phyloP scores from a whole-genome alignment of 1,140 invertebrate species.

The Plectrocnemia conspersa region DNA sequence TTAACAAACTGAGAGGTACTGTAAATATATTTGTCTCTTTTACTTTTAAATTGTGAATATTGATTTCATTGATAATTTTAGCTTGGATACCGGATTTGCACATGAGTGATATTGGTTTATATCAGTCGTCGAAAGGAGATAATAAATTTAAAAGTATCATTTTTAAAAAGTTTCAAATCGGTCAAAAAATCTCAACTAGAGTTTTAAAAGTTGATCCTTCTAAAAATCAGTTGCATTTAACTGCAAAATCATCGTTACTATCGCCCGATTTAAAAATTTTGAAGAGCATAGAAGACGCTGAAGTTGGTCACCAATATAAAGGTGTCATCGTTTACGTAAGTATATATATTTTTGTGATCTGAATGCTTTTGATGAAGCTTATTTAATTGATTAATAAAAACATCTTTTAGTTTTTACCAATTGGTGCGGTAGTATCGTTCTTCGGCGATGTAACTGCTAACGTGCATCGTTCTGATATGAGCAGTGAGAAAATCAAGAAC shows the following conservation, averaged over 20 bases:
- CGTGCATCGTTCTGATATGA: constrained; percentile 52
- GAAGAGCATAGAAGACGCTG: constrained; percentile 44
- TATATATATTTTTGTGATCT: neutral
- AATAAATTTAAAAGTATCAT: constrained; percentile 36
- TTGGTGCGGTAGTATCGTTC: constrained; percentile 56
- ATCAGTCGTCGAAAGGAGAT: constrained; percentile 34
- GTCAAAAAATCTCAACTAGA: constrained; percentile 49
- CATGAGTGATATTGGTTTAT: constrained; percentile 36
- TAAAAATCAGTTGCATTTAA: constrained; percentile 49
- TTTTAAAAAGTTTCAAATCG: constrained; percentile 43
- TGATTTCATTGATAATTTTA: constrained; percentile 10
- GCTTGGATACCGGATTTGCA: constrained; percentile 36
- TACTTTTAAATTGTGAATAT: constrained; percentile 24
- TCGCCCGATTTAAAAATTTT: constrained; percentile 50
- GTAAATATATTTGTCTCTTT: neutral
- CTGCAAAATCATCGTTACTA: constrained; percentile 55
- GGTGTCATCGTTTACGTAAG: constrained; percentile 52
- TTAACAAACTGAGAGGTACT: constrained; percentile 41
- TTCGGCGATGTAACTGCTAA: constrained; percentile 57
- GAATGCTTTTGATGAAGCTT: neutral
- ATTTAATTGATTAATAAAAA: neutral
- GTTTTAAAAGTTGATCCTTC: constrained; percentile 47
- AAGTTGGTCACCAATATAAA: constrained; percentile 50
- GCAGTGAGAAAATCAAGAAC: constrained; percentile 43
- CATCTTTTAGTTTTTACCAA: constrained; percentile 35